phyloP scores from a whole-genome alignment of 2,888 invertebrate species.

The Habroteleia sp. region DNA sequence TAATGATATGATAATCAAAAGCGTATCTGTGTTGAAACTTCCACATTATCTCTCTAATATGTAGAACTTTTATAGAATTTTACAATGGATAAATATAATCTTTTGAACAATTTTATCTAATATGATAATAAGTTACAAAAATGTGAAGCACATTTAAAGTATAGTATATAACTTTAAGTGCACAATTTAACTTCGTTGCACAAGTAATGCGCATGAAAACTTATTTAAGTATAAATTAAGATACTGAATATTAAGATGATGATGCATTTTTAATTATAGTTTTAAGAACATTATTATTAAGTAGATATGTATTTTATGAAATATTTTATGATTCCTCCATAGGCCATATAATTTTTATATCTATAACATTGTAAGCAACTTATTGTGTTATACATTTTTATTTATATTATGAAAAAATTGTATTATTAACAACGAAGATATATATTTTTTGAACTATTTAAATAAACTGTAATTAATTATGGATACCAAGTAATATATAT shows the following conservation, averaged over 20 bases:
- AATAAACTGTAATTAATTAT: slow-evolving; percentile 38
- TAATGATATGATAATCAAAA: slow-evolving; percentile 47
- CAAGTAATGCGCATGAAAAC: slow-evolving; percentile 23
- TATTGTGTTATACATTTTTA: slow-evolving; percentile 31
- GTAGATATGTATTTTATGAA: slow-evolving; percentile 53
- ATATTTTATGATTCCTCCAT: slow-evolving; percentile 53
- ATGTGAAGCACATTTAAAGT: slow-evolving; percentile 29
- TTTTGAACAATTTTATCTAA: slow-evolving; percentile 46
- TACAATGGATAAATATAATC: slow-evolving; percentile 33
- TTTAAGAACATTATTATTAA: slow-evolving; percentile 44
- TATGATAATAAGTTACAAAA: slow-evolving; percentile 18
- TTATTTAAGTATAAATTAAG: slow-evolving; percentile 11
- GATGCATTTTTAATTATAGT: slow-evolving; percentile 29
- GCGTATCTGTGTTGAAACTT: slow-evolving; percentile 50
- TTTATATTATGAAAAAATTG: slow-evolving; percentile 22
- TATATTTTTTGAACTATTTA: slow-evolving; percentile 58
- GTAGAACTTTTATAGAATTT: slow-evolving; percentile 48
- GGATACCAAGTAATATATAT: slow-evolving; percentile 29
- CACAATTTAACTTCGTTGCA: slow-evolving; percentile 37
- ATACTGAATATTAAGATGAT: slow-evolving; percentile 7
- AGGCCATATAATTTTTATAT: slow-evolving; percentile 54
- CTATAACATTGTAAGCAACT: slow-evolving; percentile 32
- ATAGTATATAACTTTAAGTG: slow-evolving; percentile 25
- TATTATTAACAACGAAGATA: slow-evolving; percentile 53
- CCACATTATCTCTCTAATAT: slow-evolving; percentile 5